These are phyloP conservation scores for Notolabrus celidotus DNA, from an alignment of 2,797 vertebrate species.

Conservation along the genomic window DNA sequence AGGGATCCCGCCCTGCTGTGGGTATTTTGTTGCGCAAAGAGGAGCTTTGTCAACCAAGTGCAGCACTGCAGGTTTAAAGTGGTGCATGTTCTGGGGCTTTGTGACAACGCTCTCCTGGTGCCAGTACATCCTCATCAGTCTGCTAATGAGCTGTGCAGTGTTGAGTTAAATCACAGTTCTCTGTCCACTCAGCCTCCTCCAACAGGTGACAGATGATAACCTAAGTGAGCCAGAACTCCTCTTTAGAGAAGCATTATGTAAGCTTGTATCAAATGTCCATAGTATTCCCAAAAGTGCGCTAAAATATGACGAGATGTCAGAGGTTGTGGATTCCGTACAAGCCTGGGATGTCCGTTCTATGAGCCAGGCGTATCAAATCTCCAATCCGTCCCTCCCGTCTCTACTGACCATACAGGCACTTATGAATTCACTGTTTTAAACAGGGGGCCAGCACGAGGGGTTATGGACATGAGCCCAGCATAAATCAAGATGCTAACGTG, in stretches of 20 bases:
- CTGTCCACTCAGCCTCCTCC: background rate
- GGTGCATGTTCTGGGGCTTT: conserved; percentile 16
- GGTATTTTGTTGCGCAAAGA: conserved; percentile 31
- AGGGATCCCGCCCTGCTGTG: conserved; percentile 16
- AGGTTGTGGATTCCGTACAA: conserved; percentile 56
- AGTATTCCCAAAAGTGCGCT: conserved; percentile 63
- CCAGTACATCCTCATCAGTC: conserved; percentile 17
- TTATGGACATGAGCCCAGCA: conserved; percentile 1
- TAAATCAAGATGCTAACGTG: conserved; percentile 9
- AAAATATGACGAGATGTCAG: conserved; percentile 63
- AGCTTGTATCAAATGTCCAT: conserved; percentile 34
- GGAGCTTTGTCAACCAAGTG: conserved; percentile 52
- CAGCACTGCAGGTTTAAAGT: conserved; percentile 14
- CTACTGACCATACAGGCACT: conserved; percentile 31
- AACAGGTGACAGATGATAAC: conserved; percentile 49
- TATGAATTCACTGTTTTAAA: conserved; percentile 20
- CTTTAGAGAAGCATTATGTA: conserved; percentile 44
- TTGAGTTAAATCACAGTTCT: conserved; percentile 33
- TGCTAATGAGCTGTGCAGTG: conserved; percentile 33
- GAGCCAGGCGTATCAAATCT: conserved; percentile 61
- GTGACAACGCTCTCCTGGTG: conserved; percentile 25
- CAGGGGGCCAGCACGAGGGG: conserved; percentile 37
- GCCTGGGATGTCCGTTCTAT: conserved; percentile 56
- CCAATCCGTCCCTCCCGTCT: conserved; percentile 29
- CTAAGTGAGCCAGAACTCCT: conserved; percentile 30